Percentiles rank a stretch among this genome's conserved stretches.
Evolutionary conservation across 1,140 invertebrate genomes (phyloP).

Genomic region (Zaprionus africanus): DNA sequence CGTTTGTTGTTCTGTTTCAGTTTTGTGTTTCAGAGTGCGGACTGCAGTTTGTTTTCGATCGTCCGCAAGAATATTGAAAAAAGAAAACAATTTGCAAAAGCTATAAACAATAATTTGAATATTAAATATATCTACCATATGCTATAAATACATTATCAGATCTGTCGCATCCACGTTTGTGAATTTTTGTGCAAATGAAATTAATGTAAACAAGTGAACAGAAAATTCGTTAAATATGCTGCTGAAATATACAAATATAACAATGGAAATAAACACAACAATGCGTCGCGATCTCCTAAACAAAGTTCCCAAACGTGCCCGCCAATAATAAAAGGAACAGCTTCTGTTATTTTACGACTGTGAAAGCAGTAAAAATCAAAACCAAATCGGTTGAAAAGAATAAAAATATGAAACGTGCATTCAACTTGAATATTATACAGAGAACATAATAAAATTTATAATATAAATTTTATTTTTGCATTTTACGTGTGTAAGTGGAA

Average conservation of each 20-base stretch:
- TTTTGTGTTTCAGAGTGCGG: conserved; percentile 52
- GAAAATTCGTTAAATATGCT: not conserved
- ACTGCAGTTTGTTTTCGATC: conserved; percentile 47
- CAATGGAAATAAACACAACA: not conserved
- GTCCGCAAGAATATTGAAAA: conserved; percentile 18
- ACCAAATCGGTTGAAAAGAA: not conserved
- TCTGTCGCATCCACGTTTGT: not conserved
- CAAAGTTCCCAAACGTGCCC: conserved; percentile 3
- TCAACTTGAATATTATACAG: conserved; percentile 15
- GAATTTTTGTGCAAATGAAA: not conserved
- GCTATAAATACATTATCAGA: not conserved
- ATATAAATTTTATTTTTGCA: not conserved
- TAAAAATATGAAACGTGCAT: conserved; percentile 31
- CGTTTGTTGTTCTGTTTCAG: conserved; percentile 47
- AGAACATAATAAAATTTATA: conserved; percentile 12
- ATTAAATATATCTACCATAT: not conserved
- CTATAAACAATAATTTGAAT: conserved; percentile 11
- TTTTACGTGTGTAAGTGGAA: not conserved
- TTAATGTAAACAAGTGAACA: not conserved
- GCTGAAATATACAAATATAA: not conserved
- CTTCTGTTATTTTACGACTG: conserved; percentile 6
- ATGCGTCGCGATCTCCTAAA: conserved; percentile 4
- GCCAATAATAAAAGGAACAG: not conserved
- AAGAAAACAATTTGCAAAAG: conserved; percentile 1
- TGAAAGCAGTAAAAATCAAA: conserved; percentile 28